These are phyloP conservation scores for Isoperla grammatica DNA, from an alignment of 2,888 invertebrate species.

Conservation along the genomic window DNA sequence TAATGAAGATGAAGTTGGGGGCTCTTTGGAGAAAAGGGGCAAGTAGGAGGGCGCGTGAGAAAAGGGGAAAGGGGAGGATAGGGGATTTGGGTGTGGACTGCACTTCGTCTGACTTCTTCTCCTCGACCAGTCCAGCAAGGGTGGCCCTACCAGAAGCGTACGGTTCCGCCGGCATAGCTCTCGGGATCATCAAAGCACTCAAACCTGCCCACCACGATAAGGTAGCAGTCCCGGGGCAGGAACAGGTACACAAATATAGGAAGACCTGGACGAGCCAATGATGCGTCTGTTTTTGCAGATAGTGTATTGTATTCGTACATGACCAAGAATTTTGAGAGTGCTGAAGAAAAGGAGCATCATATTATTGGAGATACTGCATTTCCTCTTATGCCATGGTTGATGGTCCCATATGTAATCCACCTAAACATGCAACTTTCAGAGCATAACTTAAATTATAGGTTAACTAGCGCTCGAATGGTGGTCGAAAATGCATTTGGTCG, in stretches of 20 bases:
- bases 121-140: no score
- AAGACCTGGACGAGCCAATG: conserved; percentile 4
- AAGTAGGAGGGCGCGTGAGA: no score
- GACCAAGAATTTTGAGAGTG: background rate
- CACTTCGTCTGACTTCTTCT: no score
- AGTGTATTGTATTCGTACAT: background rate
- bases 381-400: background rate
- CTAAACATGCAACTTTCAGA: conserved; percentile 1
- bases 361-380: background rate
- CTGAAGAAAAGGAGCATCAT: background rate
- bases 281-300: conserved; percentile 9
- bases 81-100: no score
- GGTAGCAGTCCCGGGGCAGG: no score
- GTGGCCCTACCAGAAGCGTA: no score
- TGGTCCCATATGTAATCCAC: background rate
- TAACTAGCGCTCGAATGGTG: conserved; percentile 21
- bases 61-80: no score
- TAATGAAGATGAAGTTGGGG: no score
- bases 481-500: conserved; percentile 24
- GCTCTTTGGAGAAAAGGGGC: no score
- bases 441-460: conserved; percentile 23
- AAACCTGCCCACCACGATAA: no score
- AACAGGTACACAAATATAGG: background rate
- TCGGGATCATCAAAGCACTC: no score
- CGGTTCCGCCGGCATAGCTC: no score